Conservation (phyloP, 2,113 vertebrate species). For the Psephotus haematonotus region DNA sequence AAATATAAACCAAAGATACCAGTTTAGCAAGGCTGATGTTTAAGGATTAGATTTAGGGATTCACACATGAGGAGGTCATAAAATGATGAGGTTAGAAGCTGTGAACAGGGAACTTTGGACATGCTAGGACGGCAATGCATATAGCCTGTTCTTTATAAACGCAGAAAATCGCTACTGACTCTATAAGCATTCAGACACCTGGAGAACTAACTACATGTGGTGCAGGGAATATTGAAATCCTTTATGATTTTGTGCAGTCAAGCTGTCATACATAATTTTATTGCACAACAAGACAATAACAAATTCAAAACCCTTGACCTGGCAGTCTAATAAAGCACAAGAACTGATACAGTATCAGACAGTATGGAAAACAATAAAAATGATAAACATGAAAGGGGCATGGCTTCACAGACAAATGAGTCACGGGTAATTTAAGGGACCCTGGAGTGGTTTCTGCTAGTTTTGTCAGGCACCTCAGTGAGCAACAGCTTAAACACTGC, state of each 20-base stretch:
- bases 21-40: neutral
- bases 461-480: neutral
- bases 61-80: neutral
- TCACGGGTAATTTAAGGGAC: neutral
- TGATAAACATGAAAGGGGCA: neutral
- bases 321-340: conserved; percentile 18
- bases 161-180: neutral
- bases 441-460: neutral
- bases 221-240: neutral
- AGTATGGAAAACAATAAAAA: neutral
- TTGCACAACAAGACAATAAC: neutral
- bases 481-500: neutral
- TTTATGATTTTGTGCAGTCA: neutral
- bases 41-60: neutral
- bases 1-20: neutral
- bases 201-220: neutral
- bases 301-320: conserved; percentile 9
- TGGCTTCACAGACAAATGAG: neutral
- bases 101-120: neutral
- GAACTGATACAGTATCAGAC: neutral
- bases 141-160: neutral
- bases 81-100: neutral
- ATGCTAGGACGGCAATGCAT: neutral
- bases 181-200: neutral
- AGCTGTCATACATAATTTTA: neutral